Evolutionary conservation across 2,113 vertebrate species (phyloP), one percentile per base, ranked within the genome.

Genomic region (Paralichthys olivaceus): DNA sequence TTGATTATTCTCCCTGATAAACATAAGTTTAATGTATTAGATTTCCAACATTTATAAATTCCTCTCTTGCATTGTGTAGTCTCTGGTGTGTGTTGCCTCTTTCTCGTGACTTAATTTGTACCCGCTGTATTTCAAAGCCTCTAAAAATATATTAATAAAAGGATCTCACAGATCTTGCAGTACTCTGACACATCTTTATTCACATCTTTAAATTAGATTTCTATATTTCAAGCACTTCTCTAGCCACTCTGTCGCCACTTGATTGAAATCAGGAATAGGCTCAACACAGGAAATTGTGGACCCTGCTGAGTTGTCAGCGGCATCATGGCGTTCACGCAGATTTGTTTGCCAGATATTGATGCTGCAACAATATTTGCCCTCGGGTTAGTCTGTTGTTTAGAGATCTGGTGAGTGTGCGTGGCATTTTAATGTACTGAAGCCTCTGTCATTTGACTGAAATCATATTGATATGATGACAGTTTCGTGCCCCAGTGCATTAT

Each of bases 281-380:
- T 70, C 51, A 56, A 15, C 51, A 40, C 12, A 19, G 54, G 20
- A 37, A n/a, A 53, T 13, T 40, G 64, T 40, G 28, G 12, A 20
- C 47, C 47, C 34, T 1, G 71, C 55, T 66, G 71, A 61, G 15
- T 56, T 57, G 20, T 75, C 49, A 61, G 71, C 47, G 51, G 28
- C 28, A 12, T 62, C 55, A 14, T 22, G 2, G 34, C 49, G 45
- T 26, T 79, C 2, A 5, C 29, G 23, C 51, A 29, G 47, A 61
- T 49, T 49, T 65, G 7, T 62, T 67, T 23, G 22, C 55, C 45
- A 55, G 47, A 71, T 49, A 57, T 51, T 40, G 28, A 43, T 17
- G 54, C 45, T 32, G 47, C 20, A 60, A n/a, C 57, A 43, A 51
- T 20, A 43, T 59, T 29, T 28, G 7, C 25, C 66, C 47, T 58